Evolutionary conservation across 2,888 invertebrate species (phyloP), one percentile per base, ranked within the genome.

Genomic region (Drosophila diplacantha): DNA sequence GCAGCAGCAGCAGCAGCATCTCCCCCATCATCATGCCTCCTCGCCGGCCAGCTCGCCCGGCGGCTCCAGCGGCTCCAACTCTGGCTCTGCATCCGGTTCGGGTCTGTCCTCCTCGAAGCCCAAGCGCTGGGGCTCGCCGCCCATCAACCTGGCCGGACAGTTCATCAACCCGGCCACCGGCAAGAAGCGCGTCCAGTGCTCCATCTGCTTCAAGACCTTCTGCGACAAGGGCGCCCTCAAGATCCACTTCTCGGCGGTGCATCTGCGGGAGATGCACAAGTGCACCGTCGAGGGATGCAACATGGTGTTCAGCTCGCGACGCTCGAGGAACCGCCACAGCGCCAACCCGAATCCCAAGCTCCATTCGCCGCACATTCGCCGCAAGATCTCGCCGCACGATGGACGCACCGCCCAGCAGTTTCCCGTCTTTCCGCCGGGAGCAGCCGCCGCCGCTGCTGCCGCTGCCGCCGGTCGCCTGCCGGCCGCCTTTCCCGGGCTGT

Each of bases 151-250:
- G 66, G 96, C 96, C 11, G 96, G 96, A 0, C 95, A 96, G 75
- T 95, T 96, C 73, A 96, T 96, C 22, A 96, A 96, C 85, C 96
- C 96, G 7, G 93, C 95, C 0, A 96, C 96, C 3, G 96, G 96
- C 1, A 99, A 99, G 89, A 98, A 98, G 86, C 92, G 99, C 72
- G 98, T 99, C 3, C 96, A 98, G 87, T 99, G 99, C 89, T 97
- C 97, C 84, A 97, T 98, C 35, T 99, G 99, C 88, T 90, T 98
- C 69, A 99, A 99, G 90, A 99, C 99, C 18, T 99, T 99, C 90
- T 99, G 99, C 91, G 99, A 99, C 90, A 99, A 99, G 90, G 99
- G 99, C 70, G 99, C 99, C 5, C 90, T 99, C 22, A 99, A 99
- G 90, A 99, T 99, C 7, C 99, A 99, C 88, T 99, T 98, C 87